Evolutionary conservation across 35 echinoderm and acorn worm species (phyloP).

Genomic region (Eucidaris tribuloides): DNA sequence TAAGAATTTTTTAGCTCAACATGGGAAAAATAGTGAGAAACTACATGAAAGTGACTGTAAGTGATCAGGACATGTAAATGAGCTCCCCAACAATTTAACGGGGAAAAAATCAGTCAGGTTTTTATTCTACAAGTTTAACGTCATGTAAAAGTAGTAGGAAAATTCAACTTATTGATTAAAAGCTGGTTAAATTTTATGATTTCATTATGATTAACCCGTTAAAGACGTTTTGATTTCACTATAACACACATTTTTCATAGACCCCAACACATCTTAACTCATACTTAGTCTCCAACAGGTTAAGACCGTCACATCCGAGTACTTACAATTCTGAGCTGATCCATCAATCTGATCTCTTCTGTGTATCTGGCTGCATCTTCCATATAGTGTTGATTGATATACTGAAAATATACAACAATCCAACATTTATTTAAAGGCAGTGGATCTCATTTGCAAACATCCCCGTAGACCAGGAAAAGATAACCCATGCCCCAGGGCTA

Average conservation of each 20-base stretch:
- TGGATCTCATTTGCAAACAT: too few species aligned
- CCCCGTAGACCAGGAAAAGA: too few species aligned
- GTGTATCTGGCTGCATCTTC: constrained; percentile 86
- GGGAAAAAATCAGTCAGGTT: too few species aligned
- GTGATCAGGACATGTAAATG: too few species aligned
- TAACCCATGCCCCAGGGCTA: too few species aligned
- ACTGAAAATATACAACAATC: too few species aligned
- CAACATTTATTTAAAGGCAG: too few species aligned
- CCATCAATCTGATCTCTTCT: constrained; percentile 88
- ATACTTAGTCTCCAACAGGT: background rate
- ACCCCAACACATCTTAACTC: background rate
- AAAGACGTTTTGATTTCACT: background rate
- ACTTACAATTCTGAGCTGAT: constrained; percentile 88
- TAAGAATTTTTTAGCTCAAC: too few species aligned
- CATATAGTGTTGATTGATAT: constrained; percentile 81
- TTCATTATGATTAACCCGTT: background rate
- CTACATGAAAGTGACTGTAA: too few species aligned
- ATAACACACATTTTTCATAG: background rate
- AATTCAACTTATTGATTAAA: background rate
- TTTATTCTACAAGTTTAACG: background rate
- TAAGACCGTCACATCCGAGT: background rate
- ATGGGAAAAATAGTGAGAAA: too few species aligned
- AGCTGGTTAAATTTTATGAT: background rate
- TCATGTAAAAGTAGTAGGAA: background rate
- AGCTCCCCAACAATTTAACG: too few species aligned